phyloP scores from a whole-genome alignment of 2,113 vertebrate species.

The Misgurnus mizolepis region DNA sequence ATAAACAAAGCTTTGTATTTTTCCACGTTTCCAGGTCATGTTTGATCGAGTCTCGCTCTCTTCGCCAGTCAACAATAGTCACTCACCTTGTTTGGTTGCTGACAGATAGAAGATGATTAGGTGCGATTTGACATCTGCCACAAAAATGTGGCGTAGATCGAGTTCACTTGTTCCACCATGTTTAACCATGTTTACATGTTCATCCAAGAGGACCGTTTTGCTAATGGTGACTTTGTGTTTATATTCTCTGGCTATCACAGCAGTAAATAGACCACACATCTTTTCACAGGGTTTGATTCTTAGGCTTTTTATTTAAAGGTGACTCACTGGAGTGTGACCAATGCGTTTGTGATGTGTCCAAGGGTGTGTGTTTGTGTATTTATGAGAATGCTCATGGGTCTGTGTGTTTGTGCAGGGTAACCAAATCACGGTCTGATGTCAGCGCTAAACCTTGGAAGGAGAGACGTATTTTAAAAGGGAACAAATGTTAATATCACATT shows the following conservation, averaged over 20 bases:
- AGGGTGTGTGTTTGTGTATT: conserved; percentile 34
- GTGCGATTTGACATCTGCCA: not conserved
- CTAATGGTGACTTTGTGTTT: conserved; percentile 22
- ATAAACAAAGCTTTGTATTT: not conserved
- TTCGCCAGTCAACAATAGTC: not conserved
- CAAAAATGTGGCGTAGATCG: not conserved
- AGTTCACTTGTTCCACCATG: not conserved
- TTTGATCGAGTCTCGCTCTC: not conserved
- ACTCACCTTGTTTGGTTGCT: not conserved
- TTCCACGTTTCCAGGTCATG: not conserved
- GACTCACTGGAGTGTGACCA: conserved; percentile 22
- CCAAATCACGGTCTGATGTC: conserved; percentile 13
- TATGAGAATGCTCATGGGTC: conserved; percentile 4
- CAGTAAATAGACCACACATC: conserved; percentile 11
- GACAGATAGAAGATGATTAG: not conserved
- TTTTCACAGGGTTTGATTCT: conserved; percentile 19
- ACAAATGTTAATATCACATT: not conserved
- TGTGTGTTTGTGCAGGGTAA: conserved; percentile 6
- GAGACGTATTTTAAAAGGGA: not conserved
- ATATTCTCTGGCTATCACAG: not conserved
- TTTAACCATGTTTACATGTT: conserved; percentile 9
- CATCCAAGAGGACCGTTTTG: not conserved
- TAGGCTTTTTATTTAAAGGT: conserved; percentile 23
- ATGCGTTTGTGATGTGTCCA: conserved; percentile 24
- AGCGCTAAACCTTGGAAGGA: not conserved